phyloP scores from a whole-genome alignment of 2,113 vertebrate species.

The Ammodytes dubius region DNA sequence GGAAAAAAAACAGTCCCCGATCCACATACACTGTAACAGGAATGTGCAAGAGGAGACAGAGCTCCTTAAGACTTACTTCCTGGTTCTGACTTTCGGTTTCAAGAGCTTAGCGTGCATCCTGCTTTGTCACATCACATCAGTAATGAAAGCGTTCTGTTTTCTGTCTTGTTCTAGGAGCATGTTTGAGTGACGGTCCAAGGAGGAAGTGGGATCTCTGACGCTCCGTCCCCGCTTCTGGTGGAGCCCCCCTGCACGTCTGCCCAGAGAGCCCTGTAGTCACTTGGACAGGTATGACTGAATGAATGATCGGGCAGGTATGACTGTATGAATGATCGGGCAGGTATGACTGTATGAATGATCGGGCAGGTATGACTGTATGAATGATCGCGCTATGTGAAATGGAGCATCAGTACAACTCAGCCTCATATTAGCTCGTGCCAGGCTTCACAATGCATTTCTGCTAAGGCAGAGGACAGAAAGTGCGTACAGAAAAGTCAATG shows the following conservation, averaged over 20 bases:
- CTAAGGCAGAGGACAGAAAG: not conserved
- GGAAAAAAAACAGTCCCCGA: not conserved
- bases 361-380: conserved; percentile 70
- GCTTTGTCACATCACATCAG: not conserved
- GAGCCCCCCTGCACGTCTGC: conserved; percentile 75
- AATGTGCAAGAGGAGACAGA: conserved; percentile 22
- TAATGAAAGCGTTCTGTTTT: conserved; percentile 31
- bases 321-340: too few species aligned
- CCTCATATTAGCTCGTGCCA: not conserved
- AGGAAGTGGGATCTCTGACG: conserved; percentile 82
- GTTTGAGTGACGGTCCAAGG: conserved; percentile 76
- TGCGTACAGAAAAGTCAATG: not conserved
- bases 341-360: too few species aligned
- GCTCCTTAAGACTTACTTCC: conserved; percentile 2
- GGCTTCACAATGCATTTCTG: not conserved
- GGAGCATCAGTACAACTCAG: too few species aligned
- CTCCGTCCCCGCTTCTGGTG: conserved; percentile 77
- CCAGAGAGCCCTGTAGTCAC: conserved; percentile 69
- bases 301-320: not conserved
- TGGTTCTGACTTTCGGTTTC: not conserved
- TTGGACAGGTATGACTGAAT: conserved; percentile 72
- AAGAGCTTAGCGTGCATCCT: not conserved
- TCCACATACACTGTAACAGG: not conserved
- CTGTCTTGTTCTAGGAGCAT: conserved; percentile 76
- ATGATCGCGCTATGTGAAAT: not conserved